Percentiles rank a stretch among this genome's conserved stretches.
Evolutionary conservation across 2,113 vertebrate species (phyloP).

Genomic region (Arenaria interpres): DNA sequence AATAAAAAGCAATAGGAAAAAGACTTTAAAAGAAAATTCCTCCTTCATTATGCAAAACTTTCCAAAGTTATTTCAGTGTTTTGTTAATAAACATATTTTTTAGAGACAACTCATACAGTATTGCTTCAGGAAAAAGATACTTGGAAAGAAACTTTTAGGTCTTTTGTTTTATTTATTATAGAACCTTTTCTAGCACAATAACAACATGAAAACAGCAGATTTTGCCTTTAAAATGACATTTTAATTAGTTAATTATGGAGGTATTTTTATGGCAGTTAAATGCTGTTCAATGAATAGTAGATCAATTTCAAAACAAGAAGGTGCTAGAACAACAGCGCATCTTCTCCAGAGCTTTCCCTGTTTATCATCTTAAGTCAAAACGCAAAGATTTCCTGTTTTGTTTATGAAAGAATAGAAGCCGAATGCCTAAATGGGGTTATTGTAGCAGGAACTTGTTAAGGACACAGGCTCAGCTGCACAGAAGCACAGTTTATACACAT

Average conservation of each 20-base stretch:
- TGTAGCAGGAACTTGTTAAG: neutral
- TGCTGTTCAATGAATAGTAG: neutral
- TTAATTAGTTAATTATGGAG: neutral
- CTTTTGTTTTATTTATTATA: neutral
- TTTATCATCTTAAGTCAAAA: neutral
- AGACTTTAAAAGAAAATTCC: neutral
- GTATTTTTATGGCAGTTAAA: neutral
- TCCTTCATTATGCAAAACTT: neutral
- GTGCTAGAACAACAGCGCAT: neutral
- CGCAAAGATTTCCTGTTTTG: neutral
- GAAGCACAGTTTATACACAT: constrained; percentile 1
- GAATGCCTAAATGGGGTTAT: constrained; percentile 59
- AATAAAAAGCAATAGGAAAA: neutral
- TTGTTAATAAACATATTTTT: neutral
- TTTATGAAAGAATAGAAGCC: neutral
- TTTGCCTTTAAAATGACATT: neutral
- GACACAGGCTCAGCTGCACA: constrained; percentile 9
- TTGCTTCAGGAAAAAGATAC: neutral
- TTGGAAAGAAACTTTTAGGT: neutral
- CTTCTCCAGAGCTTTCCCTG: neutral
- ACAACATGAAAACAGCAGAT: neutral
- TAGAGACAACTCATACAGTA: neutral
- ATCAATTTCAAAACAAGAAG: neutral
- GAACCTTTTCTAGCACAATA: neutral
- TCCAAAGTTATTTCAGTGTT: neutral